These are phyloP conservation scores for Aphelinus atriplicis DNA, from an alignment of 1,140 invertebrate species.

Conservation along the genomic window DNA sequence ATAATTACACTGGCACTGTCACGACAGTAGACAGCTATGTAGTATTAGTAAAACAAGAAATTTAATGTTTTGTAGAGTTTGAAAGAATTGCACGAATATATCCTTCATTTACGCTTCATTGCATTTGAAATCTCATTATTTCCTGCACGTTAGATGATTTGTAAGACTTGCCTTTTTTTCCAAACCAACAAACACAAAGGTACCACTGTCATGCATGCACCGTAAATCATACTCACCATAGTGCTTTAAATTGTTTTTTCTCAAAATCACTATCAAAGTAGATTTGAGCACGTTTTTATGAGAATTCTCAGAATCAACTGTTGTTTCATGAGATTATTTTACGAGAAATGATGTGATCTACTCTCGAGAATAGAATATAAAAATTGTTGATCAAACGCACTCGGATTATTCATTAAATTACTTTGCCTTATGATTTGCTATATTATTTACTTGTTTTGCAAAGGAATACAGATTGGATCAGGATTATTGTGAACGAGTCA, in stretches of 20 bases:
- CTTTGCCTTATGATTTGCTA: constrained; percentile 55
- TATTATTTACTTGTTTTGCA: constrained; percentile 44
- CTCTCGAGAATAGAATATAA: too few species aligned
- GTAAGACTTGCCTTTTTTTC: neutral
- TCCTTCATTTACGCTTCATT: constrained; percentile 17
- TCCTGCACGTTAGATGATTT: constrained; percentile 1
- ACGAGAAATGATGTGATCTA: too few species aligned
- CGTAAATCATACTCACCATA: constrained; percentile 7
- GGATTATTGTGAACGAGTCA: too few species aligned
- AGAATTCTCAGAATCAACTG: too few species aligned
- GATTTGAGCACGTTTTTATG: too few species aligned
- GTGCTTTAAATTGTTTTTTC: too few species aligned
- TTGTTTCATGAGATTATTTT: too few species aligned
- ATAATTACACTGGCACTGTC: constrained; percentile 3
- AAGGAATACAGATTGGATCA: constrained; percentile 3
- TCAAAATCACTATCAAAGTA: too few species aligned
- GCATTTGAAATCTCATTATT: constrained; percentile 2
- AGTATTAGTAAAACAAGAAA: constrained; percentile 1
- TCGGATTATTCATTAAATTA: constrained; percentile 15
- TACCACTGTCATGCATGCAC: neutral
- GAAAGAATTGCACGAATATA: constrained; percentile 16
- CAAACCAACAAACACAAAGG: neutral
- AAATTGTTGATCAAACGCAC: too few species aligned
- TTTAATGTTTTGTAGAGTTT: neutral
- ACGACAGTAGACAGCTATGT: constrained; percentile 7